Conservation (phyloP, 2,888 invertebrate species). For the Megamerina dolium region DNA sequence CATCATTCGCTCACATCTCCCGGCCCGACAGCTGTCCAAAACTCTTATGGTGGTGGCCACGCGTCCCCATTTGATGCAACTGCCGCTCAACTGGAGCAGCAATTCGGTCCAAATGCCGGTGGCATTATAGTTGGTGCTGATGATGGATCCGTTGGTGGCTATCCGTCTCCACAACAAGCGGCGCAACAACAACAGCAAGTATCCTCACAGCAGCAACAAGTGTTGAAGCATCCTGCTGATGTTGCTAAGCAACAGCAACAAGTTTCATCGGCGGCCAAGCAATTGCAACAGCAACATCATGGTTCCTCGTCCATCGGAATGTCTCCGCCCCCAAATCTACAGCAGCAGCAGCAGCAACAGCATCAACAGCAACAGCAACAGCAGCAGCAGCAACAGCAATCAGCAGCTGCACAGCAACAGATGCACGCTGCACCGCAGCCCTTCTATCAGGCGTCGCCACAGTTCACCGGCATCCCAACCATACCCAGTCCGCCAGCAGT, state of each 20-base stretch:
- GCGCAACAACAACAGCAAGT: conserved; percentile 22
- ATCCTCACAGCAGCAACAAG: conserved; percentile 25
- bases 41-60: conserved; percentile 28
- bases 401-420: conserved; percentile 49
- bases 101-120: conserved; percentile 30
- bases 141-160: conserved; percentile 44
- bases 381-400: conserved; percentile 57
- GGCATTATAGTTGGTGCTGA: conserved; percentile 24
- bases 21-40: conserved; percentile 37
- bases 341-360: conserved; percentile 50
- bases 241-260: conserved; percentile 44
- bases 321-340: conserved; percentile 52
- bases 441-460: conserved; percentile 61
- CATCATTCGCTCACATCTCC: conserved; percentile 48
- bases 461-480: conserved; percentile 74
- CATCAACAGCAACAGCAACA: conserved; percentile 60
- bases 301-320: conserved; percentile 47
- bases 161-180: conserved; percentile 52
- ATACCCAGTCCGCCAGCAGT: conserved; percentile 78
- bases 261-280: conserved; percentile 51
- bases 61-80: conserved; percentile 44
- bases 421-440: conserved; percentile 50
- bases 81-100: conserved; percentile 49
- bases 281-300: conserved; percentile 57
- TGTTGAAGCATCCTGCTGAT: conserved; percentile 39